phyloP scores from a whole-genome alignment of 2,113 vertebrate species.

The Rutilus rutilus region DNA sequence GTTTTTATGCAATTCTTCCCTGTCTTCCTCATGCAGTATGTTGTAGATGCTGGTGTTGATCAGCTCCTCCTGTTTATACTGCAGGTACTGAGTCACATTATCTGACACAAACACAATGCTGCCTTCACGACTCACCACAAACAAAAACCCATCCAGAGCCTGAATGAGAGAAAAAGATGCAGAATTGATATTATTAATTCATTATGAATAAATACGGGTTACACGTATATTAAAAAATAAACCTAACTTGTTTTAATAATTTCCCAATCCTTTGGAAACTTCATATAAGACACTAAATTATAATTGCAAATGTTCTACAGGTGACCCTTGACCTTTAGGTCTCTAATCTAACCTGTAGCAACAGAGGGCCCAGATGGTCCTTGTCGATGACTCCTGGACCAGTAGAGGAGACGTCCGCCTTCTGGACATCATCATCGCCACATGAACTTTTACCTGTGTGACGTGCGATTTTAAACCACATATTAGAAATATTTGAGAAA shows the following conservation, averaged over 20 bases:
- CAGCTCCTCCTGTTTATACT: conserved; percentile 96
- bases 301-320: conserved; percentile 32
- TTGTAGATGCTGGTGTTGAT: conserved; percentile 95
- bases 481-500: neutral
- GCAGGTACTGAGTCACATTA: conserved; percentile 96
- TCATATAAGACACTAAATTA: neutral
- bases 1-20: conserved; percentile 95
- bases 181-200: neutral
- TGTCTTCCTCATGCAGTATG: conserved; percentile 94
- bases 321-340: conserved; percentile 17
- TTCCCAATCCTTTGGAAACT: no score
- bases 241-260: no score
- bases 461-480: conserved; percentile 48
- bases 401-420: conserved; percentile 97
- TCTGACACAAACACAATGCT: conserved; percentile 98
- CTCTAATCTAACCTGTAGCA: conserved; percentile 86
- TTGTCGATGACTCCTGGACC: conserved; percentile 98
- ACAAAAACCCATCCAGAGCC: conserved; percentile 97
- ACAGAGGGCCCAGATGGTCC: conserved; percentile 93
- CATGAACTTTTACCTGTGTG: conserved; percentile 87
- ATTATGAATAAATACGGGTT: no score
- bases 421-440: conserved; percentile 95
- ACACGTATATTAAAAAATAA: no score
- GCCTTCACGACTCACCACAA: conserved; percentile 97
- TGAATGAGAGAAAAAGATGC: conserved; percentile 58